Conservation (phyloP, 2,113 vertebrate species). For the mouse (Mus musculus) region GRCm39 chr1:191875501-191876000, state of each 20-base stretch:
- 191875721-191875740: background rate
- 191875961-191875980: background rate
- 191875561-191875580: slow-evolving; percentile 63
- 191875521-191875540: background rate
- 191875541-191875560: slow-evolving; percentile 48
- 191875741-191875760: background rate
- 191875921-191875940: background rate
- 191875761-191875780: background rate
- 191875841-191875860: background rate
- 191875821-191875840: background rate
- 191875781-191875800: background rate
- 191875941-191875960: background rate
- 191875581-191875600: slow-evolving; percentile 73
- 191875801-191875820: background rate
- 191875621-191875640: slow-evolving; percentile 17
- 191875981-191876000: background rate
- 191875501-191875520: background rate
- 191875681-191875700: background rate
- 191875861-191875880: too few relatives aligned
- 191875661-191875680: slow-evolving; percentile 27
- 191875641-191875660: slow-evolving; percentile 57
- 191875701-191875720: slow-evolving; percentile 30
- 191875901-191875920: background rate
- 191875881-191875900: background rate
- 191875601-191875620: slow-evolving; percentile 45